Evolutionary conservation across 2,888 invertebrate species (phyloP), one percentile per base, ranked within the genome.

Genomic region (Tupiocoris notatus): DNA sequence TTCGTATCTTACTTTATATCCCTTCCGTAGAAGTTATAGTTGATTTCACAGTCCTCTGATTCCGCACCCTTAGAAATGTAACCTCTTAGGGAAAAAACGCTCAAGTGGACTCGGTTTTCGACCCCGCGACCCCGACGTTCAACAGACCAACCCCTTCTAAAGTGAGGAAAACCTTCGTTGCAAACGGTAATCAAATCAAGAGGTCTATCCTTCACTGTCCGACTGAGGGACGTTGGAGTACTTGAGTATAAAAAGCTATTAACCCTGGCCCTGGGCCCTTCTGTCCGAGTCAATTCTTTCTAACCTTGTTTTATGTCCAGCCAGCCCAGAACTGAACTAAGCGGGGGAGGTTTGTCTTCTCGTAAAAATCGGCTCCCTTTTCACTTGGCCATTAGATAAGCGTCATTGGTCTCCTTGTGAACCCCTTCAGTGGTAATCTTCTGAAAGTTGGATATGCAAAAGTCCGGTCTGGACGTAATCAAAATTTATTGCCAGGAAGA

Each of bases 201-300:
- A 24, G 65, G 39, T 54, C 75, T 75, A 75, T 76, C 54, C 67
- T 25, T 76, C 76, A 76, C 64, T 65, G 76, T 76, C 76, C 76
- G 61, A 67, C 68, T 68, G 56, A 68, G 63, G 56, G 2, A 39
- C 3, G 6, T 39, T 39, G 39, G 12, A 39, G 39, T 12, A 39
- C 70, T 56, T 68, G 56, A 24, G 76, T 65, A 76, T 76, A 76
- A 76, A 76, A 76, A 76, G 76, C 76, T 76, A 76, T 76, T 76
- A 76, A 76, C 76, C 76, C 75, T 75, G 59, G 66, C 66, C 64
- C 76, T 70, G 17, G 54, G 54, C 67, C 68, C 24, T 64, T 67
- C 76, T 68, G 68, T 76, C 76, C 76, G 25, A 75, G 76, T 76
- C 76, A 76, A 76, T 76, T 76, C 76, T 54, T 3, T 70, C 76